Evolutionary conservation across 2,113 vertebrate species (phyloP).

Genomic region (Etheostoma cragini): DNA sequence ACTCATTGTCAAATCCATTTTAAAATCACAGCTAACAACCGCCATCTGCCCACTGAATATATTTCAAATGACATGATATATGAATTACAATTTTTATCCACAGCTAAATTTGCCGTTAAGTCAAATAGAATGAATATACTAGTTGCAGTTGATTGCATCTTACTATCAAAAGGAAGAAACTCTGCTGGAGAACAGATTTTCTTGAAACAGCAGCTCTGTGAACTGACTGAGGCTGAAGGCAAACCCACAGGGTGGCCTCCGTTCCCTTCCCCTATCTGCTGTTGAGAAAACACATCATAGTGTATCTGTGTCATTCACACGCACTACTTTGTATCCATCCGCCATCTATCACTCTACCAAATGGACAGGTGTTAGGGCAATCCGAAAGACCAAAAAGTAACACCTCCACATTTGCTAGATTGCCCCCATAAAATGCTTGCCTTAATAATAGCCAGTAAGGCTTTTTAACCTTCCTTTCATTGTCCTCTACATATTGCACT

Average conservation of each 20-base stretch:
- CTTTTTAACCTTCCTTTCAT: slow-evolving; percentile 18
- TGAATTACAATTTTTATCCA: background rate
- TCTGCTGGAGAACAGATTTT: background rate
- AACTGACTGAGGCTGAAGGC: slow-evolving; percentile 24
- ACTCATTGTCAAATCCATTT: slow-evolving; percentile 41
- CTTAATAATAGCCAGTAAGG: slow-evolving; percentile 22
- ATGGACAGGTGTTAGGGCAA: slow-evolving; percentile 65
- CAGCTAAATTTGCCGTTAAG: background rate
- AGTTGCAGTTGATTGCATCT: slow-evolving; percentile 33
- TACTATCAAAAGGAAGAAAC: slow-evolving; percentile 6
- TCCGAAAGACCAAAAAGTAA: slow-evolving; percentile 48
- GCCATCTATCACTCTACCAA: slow-evolving; percentile 54
- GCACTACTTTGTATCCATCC: slow-evolving; percentile 34
- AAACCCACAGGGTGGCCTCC: slow-evolving; percentile 41
- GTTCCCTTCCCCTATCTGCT: slow-evolving; percentile 15
- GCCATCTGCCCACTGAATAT: background rate
- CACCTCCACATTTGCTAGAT: slow-evolving; percentile 74
- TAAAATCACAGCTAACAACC: slow-evolving; percentile 40
- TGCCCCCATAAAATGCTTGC: slow-evolving; percentile 23
- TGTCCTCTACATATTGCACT: slow-evolving; percentile 59
- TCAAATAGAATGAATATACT: background rate
- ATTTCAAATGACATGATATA: background rate
- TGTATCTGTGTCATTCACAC: slow-evolving; percentile 29
- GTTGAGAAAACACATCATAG: slow-evolving; percentile 38
- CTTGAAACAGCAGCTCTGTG: background rate